Evolutionary conservation across 2,888 invertebrate genomes (phyloP).

Genomic region (Drosophila macrospina): DNA sequence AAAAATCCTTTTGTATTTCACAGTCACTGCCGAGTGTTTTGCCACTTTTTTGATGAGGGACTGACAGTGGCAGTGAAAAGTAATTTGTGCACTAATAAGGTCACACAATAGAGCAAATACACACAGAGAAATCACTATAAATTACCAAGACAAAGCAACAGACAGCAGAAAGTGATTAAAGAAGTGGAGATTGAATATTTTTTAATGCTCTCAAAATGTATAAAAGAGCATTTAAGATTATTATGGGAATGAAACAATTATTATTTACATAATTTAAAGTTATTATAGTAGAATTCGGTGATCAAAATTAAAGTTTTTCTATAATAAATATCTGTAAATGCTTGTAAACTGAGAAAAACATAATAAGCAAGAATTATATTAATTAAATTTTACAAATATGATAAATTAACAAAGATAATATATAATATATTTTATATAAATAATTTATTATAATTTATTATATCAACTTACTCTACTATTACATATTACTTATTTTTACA

Average conservation of each 20-base stretch:
- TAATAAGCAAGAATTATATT: too few species aligned
- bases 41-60: conserved; percentile 80
- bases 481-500: too few species aligned
- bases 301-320: too few species aligned
- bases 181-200: neutral
- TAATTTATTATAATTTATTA: too few species aligned
- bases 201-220: neutral
- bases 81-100: conserved; percentile 79
- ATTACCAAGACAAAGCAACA: neutral
- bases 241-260: too few species aligned
- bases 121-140: conserved; percentile 46
- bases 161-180: neutral
- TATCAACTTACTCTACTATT: too few species aligned
- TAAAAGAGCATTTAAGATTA: too few species aligned
- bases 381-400: too few species aligned
- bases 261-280: neutral
- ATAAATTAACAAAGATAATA: too few species aligned
- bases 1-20: conserved; percentile 68
- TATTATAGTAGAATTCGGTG: too few species aligned
- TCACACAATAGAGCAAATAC: conserved; percentile 38
- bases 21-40: conserved; percentile 71
- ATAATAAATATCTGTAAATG: too few species aligned
- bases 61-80: conserved; percentile 81
- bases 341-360: too few species aligned
- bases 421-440: neutral